A percentile compares a stretch with the other conserved stretches of the same genome.
These are phyloP conservation scores for Heliangelus exortis DNA, from an alignment of 2,797 vertebrate species.

Conservation along the genomic window DNA sequence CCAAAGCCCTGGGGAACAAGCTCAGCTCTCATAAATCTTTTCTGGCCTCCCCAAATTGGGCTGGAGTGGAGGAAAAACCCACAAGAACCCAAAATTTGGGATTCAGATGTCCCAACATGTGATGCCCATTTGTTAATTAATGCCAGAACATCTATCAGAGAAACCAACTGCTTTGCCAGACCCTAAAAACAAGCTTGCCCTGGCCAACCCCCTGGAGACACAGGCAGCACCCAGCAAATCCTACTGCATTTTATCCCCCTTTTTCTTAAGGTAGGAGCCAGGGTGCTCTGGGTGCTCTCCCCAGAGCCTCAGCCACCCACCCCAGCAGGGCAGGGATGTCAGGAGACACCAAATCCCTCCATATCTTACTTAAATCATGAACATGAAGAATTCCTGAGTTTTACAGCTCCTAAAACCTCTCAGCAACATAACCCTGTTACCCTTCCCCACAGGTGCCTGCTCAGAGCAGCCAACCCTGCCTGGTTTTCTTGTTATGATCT, in stretches of 20 bases:
- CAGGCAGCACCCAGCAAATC: not conserved
- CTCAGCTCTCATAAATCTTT: not conserved
- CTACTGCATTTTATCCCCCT: not conserved
- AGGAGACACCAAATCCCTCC: not conserved
- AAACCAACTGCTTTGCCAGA: not conserved
- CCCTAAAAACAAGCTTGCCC: not conserved
- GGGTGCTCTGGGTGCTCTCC: not conserved
- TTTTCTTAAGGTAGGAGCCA: not conserved
- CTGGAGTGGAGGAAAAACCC: not conserved
- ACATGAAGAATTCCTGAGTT: not conserved
- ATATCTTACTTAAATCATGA: fast-evolving
- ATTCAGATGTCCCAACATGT: fast-evolving
- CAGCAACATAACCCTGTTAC: not conserved
- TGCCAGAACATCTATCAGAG: not conserved
- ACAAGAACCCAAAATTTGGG: not conserved
- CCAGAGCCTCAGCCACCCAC: not conserved
- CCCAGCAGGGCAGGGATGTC: not conserved
- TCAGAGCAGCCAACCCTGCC: not conserved
- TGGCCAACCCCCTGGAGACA: not conserved
- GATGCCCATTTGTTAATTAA: not conserved
- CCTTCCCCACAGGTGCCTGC: not conserved
- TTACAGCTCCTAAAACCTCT: not conserved
- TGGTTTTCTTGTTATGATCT: not conserved
- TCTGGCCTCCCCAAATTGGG: not conserved
- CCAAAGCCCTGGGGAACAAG: not conserved